Evolutionary conservation across 30 jellyfish, hydroid and myxozoan genomes (phyloP).

Genomic region (Cassiopea andromeda): DNA sequence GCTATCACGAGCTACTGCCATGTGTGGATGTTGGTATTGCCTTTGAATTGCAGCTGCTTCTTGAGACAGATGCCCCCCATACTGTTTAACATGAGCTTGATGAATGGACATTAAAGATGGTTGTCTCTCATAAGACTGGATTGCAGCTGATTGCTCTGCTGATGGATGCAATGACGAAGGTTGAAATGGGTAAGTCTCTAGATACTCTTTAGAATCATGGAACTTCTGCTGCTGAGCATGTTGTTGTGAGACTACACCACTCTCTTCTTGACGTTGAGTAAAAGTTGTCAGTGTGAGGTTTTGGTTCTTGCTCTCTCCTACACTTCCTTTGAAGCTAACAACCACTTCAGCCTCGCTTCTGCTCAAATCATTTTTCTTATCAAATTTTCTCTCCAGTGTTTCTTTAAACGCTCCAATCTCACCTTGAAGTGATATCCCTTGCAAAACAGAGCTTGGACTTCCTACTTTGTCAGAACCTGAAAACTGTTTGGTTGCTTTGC

Average conservation of each 20-base stretch:
- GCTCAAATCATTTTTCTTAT: slow-evolving; percentile 11
- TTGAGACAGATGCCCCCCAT: slow-evolving; percentile 27
- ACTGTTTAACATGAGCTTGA: slow-evolving; percentile 12
- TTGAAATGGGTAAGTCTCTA: neutral
- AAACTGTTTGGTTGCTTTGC: slow-evolving; percentile 22
- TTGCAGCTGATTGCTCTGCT: slow-evolving; percentile 54
- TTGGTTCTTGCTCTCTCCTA: neutral
- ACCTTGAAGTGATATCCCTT: slow-evolving; percentile 71
- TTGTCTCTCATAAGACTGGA: slow-evolving; percentile 42
- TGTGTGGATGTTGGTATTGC: slow-evolving; percentile 27
- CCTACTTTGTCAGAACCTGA: slow-evolving; percentile 7
- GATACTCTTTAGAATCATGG: slow-evolving; percentile 10
- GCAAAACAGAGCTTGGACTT: slow-evolving; percentile 44
- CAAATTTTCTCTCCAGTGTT: slow-evolving; percentile 33
- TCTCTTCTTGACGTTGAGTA: neutral
- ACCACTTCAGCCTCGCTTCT: neutral
- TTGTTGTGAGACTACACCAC: neutral
- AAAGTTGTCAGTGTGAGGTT: neutral
- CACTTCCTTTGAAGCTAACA: neutral
- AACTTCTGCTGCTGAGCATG: neutral
- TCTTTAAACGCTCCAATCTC: slow-evolving; percentile 70
- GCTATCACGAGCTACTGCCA: neutral
- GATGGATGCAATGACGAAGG: slow-evolving; percentile 28
- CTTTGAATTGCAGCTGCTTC: neutral
- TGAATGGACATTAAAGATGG: slow-evolving; percentile 65